These are phyloP conservation scores for Gopherus evgoodei DNA, from an alignment of 2,113 vertebrate genomes.

Conservation along the genomic window DNA sequence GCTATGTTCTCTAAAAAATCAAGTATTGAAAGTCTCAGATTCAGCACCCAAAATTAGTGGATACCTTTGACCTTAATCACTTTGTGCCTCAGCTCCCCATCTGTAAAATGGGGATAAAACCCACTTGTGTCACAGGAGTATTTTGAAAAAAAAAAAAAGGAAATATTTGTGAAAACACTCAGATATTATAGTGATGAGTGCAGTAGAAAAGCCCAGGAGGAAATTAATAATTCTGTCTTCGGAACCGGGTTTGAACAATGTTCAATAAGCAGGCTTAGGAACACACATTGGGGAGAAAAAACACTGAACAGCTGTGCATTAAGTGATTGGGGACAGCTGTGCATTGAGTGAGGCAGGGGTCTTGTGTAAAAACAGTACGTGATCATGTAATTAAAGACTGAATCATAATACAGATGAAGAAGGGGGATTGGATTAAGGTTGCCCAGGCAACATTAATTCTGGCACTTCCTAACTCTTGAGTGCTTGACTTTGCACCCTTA, in stretches of 20 bases:
- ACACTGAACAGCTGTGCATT: slow-evolving; percentile 50
- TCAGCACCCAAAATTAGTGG: fast-evolving
- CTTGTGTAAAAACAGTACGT: fast-evolving
- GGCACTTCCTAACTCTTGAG: background rate
- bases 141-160: background rate
- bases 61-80: background rate
- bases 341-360: too few species aligned
- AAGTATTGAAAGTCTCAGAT: fast-evolving
- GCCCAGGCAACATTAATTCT: background rate
- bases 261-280: slow-evolving; percentile 32
- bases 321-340: background rate
- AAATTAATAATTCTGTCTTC: slow-evolving; percentile 52
- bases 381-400: background rate
- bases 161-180: background rate
- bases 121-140: background rate
- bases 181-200: background rate
- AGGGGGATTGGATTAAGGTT: background rate
- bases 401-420: fast-evolving
- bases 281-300: slow-evolving; percentile 37
- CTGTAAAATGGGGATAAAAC: background rate
- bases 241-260: background rate
- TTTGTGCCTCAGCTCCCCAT: slow-evolving; percentile 14
- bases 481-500: background rate
- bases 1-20: background rate
- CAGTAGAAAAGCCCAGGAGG: background rate